Conservation (phyloP, 2,113 vertebrate species). For the Origma solitaria region DNA sequence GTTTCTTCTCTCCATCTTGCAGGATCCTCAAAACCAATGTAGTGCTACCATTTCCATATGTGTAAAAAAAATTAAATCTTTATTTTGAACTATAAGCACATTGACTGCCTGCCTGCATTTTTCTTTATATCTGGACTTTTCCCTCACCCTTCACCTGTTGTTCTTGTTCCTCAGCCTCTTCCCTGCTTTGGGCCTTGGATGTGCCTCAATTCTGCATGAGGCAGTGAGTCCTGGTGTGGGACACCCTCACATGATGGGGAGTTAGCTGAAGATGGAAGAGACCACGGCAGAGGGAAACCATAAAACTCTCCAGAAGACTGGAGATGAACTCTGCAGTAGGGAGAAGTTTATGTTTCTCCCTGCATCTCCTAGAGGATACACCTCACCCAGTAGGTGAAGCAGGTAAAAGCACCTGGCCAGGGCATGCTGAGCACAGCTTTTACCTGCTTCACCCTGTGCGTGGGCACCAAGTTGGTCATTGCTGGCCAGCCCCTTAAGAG, state of each 20-base stretch:
- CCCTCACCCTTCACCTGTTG: neutral
- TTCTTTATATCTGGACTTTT: neutral
- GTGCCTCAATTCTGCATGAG: neutral
- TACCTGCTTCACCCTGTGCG: neutral
- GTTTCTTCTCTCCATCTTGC: neutral
- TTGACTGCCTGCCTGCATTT: neutral
- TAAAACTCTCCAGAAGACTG: neutral
- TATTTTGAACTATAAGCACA: neutral
- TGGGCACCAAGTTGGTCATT: rapidly evolving
- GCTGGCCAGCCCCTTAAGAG: neutral
- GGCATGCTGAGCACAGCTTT: neutral
- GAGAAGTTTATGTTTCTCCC: neutral
- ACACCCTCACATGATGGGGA: rapidly evolving
- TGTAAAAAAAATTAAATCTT: neutral
- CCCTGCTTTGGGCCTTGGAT: neutral
- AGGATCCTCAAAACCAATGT: neutral
- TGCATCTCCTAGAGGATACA: neutral
- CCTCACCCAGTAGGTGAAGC: too few species aligned
- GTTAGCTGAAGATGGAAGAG: neutral
- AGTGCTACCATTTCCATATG: neutral
- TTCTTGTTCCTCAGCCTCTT: neutral
- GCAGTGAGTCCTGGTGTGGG: rapidly evolving
- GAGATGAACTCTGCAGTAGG: neutral
- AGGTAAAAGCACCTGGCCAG: neutral
- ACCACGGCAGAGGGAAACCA: neutral